Evolutionary conservation across 1,140 invertebrate species (phyloP).

Genomic region (Globodera rostochiensis): DNA sequence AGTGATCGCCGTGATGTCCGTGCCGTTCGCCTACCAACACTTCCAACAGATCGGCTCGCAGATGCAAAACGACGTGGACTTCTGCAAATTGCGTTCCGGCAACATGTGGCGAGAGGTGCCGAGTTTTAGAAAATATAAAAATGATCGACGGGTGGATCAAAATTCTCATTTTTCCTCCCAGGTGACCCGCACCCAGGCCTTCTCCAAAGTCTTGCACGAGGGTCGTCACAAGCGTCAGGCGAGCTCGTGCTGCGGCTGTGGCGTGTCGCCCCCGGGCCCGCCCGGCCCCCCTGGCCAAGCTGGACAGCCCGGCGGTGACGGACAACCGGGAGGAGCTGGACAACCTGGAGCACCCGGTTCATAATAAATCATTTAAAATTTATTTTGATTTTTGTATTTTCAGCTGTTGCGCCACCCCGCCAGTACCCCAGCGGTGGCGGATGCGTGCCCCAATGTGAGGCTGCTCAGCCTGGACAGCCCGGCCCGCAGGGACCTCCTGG

Average conservation of each 20-base stretch:
- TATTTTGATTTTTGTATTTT: not conserved
- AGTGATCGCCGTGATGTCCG: slow-evolving; percentile 45
- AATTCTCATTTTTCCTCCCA: slow-evolving; percentile 9
- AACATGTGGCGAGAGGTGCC: no score
- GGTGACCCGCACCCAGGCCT: slow-evolving; percentile 28
- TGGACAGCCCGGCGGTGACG: slow-evolving; percentile 25
- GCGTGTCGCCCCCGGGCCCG: not conserved
- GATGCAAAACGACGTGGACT: slow-evolving; percentile 41
- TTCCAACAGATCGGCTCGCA: slow-evolving; percentile 13
- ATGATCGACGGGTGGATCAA: slow-evolving; percentile 42
- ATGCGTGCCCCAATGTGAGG: no score
- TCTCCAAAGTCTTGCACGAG: not conserved
- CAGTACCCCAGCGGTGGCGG: no score
- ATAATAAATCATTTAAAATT: no score
- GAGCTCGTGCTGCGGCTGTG: not conserved
- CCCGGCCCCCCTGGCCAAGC: slow-evolving; percentile 40
- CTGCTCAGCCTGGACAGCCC: not conserved
- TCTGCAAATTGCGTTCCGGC: slow-evolving; percentile 41
- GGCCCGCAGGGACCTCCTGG: slow-evolving; percentile 27
- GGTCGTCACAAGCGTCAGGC: slow-evolving; percentile 5
- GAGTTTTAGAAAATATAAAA: slow-evolving; percentile 7
- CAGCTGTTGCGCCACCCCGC: not conserved
- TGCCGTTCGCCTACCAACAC: slow-evolving; percentile 53
- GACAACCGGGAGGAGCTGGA: slow-evolving; percentile 18
- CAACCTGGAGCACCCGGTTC: not conserved